phyloP scores from a whole-genome alignment of 2,888 invertebrate genomes.

The Idaea dimidiata region DNA sequence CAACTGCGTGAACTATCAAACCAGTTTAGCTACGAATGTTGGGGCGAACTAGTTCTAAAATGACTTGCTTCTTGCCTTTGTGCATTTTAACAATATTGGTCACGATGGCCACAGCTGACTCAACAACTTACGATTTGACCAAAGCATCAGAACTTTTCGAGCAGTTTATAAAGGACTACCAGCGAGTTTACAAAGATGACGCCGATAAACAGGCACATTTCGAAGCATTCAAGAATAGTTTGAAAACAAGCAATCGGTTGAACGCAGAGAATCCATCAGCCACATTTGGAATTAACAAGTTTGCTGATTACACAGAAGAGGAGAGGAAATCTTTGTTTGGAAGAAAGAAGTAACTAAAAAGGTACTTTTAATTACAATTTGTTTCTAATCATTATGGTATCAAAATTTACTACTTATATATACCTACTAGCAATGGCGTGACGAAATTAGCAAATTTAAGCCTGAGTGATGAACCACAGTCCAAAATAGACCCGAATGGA shows the following conservation, averaged over 20 bases:
- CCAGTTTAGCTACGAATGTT: too few species aligned
- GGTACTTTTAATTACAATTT: too few species aligned
- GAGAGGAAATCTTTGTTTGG: slow-evolving; percentile 32
- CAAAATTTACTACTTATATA: too few species aligned
- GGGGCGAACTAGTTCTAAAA: too few species aligned
- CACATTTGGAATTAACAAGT: slow-evolving; percentile 43
- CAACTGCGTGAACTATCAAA: too few species aligned
- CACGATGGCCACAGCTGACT: slow-evolving; percentile 29
- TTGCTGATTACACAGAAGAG: slow-evolving; percentile 45
- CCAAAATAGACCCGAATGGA: too few species aligned
- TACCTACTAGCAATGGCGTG: too few species aligned
- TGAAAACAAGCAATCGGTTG: slow-evolving; percentile 37
- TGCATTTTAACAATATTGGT: slow-evolving; percentile 7
- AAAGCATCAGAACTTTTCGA: slow-evolving; percentile 39
- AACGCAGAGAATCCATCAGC: slow-evolving; percentile 27
- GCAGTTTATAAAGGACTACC: slow-evolving; percentile 38
- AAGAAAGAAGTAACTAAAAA: neutral
- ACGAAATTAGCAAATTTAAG: too few species aligned
- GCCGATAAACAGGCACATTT: slow-evolving; percentile 41
- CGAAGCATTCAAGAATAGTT: slow-evolving; percentile 35
- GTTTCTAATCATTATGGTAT: too few species aligned
- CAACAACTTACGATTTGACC: slow-evolving; percentile 33
- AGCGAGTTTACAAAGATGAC: slow-evolving; percentile 43
- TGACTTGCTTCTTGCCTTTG: too few species aligned
- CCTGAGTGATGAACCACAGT: too few species aligned